Evolutionary conservation across 2,113 vertebrate genomes (phyloP).

Genomic region (Cynoglossus semilaevis): DNA sequence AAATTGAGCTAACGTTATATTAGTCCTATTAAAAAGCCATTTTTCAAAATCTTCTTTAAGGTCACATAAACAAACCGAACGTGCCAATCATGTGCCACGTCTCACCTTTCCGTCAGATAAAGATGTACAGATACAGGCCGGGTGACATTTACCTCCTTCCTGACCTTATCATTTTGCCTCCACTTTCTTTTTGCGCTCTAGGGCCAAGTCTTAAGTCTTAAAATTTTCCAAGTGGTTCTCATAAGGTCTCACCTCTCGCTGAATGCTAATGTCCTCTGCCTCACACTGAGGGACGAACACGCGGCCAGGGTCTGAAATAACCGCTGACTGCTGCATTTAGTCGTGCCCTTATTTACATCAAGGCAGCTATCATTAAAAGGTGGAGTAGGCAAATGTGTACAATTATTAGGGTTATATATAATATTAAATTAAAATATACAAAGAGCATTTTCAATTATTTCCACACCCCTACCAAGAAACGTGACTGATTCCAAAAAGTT

Average conservation of each 20-base stretch:
- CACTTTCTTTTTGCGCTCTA: slow-evolving; percentile 9
- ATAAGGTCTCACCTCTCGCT: slow-evolving; percentile 27
- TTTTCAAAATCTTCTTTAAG: too few relatives aligned
- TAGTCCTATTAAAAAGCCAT: too few relatives aligned
- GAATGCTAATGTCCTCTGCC: slow-evolving; percentile 43
- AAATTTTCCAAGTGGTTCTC: slow-evolving; percentile 38
- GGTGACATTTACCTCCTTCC: slow-evolving; percentile 4
- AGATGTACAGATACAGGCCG: neutral
- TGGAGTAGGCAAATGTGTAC: too few relatives aligned
- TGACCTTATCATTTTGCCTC: slow-evolving; percentile 6
- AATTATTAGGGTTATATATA: too few relatives aligned
- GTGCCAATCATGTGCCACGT: neutral
- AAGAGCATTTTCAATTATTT: too few relatives aligned
- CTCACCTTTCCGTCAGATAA: slow-evolving; percentile 1
- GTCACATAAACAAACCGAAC: neutral
- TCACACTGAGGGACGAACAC: slow-evolving; percentile 23
- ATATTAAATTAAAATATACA: too few relatives aligned
- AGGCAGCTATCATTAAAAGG: too few relatives aligned
- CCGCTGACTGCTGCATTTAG: neutral
- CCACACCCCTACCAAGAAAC: too few relatives aligned
- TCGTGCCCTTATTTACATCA: too few relatives aligned
- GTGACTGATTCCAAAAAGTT: too few relatives aligned
- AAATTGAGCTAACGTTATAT: too few relatives aligned
- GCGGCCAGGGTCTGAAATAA: slow-evolving; percentile 23
- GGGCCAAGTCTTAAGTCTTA: slow-evolving; percentile 21